These are phyloP conservation scores for Cylas formicarius DNA, from an alignment of 1,140 invertebrate genomes.

Conservation along the genomic window DNA sequence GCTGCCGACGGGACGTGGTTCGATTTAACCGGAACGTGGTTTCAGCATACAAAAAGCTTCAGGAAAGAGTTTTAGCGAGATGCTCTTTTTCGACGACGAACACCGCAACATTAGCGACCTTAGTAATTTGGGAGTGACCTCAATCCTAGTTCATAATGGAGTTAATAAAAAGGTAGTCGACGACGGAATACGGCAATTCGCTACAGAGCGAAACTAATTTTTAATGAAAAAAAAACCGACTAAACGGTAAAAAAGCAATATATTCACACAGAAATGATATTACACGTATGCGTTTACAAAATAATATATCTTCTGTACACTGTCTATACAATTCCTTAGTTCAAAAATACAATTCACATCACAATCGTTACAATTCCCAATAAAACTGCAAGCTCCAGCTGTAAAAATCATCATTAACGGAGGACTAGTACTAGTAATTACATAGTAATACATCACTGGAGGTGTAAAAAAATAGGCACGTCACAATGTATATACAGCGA, in stretches of 20 bases:
- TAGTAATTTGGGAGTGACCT: constrained; percentile 49
- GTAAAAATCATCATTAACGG: constrained; percentile 6
- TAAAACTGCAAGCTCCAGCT: constrained; percentile 11
- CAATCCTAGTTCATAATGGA: constrained; percentile 50
- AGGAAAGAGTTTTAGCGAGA: constrained; percentile 53
- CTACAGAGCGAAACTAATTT: constrained; percentile 10
- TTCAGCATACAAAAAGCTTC: constrained; percentile 53
- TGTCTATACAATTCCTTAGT: constrained; percentile 38
- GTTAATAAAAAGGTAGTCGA: constrained; percentile 45
- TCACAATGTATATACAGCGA: neutral
- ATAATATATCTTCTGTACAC: constrained; percentile 35
- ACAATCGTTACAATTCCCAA: constrained; percentile 18
- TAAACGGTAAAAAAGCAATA: constrained; percentile 28
- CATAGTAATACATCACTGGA: constrained; percentile 16
- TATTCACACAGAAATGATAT: constrained; percentile 32
- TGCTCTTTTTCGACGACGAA: constrained; percentile 69
- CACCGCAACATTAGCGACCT: constrained; percentile 54
- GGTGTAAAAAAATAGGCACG: constrained; percentile 13
- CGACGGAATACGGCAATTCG: constrained; percentile 40
- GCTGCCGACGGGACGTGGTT: neutral
- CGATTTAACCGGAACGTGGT: constrained; percentile 9
- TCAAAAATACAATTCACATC: constrained; percentile 38
- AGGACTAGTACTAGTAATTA: constrained; percentile 17
- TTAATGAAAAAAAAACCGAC: constrained; percentile 8
- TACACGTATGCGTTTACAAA: constrained; percentile 38